Base-by-base conservation (phyloP, 2,888 invertebrate genomes). In the Tribolium freemani region DNA sequence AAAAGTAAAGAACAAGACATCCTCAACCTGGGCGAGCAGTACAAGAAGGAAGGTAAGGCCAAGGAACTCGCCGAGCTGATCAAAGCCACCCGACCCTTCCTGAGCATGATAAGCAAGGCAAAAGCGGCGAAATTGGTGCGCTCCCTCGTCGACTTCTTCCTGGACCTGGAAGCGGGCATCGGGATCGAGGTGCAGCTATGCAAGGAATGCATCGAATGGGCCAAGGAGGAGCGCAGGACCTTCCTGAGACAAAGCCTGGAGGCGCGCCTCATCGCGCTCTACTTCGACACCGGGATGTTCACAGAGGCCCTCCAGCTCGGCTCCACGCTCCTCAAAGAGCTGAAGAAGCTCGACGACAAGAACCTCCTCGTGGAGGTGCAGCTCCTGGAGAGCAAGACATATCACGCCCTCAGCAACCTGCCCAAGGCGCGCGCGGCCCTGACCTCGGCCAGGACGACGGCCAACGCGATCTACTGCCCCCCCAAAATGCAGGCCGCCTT, bases 161-260 rank as follows among this genome's bases (percentile, higher is more conserved):
- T 99, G 79, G 98, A 98, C 85, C 91, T 99, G 88, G 98, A 99
- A 86, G 97, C 97, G 75, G 96, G 94, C 58, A 97, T 97, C 76
- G 98, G 98, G 63, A 96, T 96, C 76, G 98, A 98, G 89, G 94
- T 94, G 64, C 93, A 96, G 87, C 88, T 96, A 74, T 96, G 96
- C 87, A 95, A 95, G 88, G 99, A 99, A 88, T 99, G 98, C 88
- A 99, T 99, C 88, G 96, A 98, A 88, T 99, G 99, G 99, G 98
- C 99, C 30, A 97, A 97, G 86, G 95, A 96, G 84, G 99, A 99
- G 86, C 94, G 97, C 78, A 92, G 99, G 79, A 98, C 98, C 13
- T 99, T 99, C 87, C 88, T 99, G 74, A 90, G 99, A 80, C 99
- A 99, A 87, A 96, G 97, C 0, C 87, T 99, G 79, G 98, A 99